Base-by-base conservation (phyloP, 2,888 invertebrate genomes). In the Rhingia campestris region DNA sequence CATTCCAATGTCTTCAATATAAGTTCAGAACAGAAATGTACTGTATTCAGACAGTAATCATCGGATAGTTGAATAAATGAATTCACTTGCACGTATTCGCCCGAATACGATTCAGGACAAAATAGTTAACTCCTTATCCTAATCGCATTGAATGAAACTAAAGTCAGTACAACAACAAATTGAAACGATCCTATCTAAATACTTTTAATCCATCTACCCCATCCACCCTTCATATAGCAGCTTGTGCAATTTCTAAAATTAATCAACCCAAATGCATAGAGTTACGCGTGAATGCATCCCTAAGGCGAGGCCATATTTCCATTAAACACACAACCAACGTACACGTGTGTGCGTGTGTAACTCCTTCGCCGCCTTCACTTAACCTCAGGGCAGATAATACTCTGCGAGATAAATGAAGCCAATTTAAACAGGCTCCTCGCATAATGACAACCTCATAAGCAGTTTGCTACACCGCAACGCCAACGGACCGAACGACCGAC, bases 351-450 rank as follows among this genome's bases (percentile, higher is more conserved):
- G 33, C 37, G 10, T 67, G 39, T 43, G 43, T 53, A 14, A 12
- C 37, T 58, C 51, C 45, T 53, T 32, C 39, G 30, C 30, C 33
- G 39, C 39, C 33, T 12, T n/a, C 33, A 63, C 43, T 64, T 30
- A 70, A 61, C 69, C 81, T 12, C 53, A 61, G 64, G 70, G 59
- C 66, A 72, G 43, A 81, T 75, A 80, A 49, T 64, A 39, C 41
- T 54, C 43, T 14, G 61, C 54, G 51, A 33, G 41, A 84, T 80
- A 84, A 84, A 84, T 80, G 84, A 84, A 80, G 59, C 80, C 74
- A 84, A 84, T 84, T 84, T 80, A 61, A 80, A 80, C 51, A 56
- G 43, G 70, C 69, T 59, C 70, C 66, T 53, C 79, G 66, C 72
- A 75, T 10, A 49, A 10, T 75, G 84, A 75, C 84, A 80, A 75